phyloP scores from a whole-genome alignment of 2,888 invertebrate genomes.

The Lasioglossum zephyrum region DNA sequence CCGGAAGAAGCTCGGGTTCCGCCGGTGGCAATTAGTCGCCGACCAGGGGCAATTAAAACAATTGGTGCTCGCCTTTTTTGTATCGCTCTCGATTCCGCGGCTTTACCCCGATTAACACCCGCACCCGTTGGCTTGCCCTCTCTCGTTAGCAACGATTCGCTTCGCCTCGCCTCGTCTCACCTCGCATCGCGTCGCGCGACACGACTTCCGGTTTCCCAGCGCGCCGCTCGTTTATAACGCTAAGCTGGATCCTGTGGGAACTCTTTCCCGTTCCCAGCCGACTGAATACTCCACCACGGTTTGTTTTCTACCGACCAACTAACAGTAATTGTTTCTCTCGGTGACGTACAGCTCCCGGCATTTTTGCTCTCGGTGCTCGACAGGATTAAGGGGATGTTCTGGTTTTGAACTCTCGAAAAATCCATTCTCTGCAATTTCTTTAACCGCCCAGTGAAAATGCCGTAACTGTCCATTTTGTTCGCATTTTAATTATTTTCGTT shows the following conservation, averaged over 20 bases:
- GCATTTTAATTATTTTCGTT: too few relatives aligned
- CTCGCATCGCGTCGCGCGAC: background rate
- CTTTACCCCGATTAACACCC: conserved; percentile 33
- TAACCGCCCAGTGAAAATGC: too few relatives aligned
- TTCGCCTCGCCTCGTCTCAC: background rate
- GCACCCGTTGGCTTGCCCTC: background rate
- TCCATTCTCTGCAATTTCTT: background rate
- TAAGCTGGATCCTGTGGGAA: conserved; percentile 8
- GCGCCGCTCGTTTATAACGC: background rate
- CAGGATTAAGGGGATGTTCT: background rate
- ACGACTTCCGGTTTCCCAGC: conserved; percentile 10
- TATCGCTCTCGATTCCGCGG: conserved; percentile 20
- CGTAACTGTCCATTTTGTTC: background rate
- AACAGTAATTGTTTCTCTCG: conserved; percentile 6
- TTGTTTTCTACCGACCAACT: background rate
- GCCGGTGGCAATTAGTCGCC: conserved; percentile 41
- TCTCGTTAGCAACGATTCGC: conserved; percentile 16
- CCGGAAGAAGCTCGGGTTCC: conserved; percentile 19
- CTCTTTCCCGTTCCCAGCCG: background rate
- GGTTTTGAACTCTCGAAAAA: background rate
- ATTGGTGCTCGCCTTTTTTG: conserved; percentile 35
- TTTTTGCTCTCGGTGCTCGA: background rate
- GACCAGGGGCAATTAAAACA: conserved; percentile 44
- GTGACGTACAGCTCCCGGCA: background rate
- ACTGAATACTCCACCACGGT: background rate